Conservation (phyloP, 2,888 invertebrate species). For the Syritta pipiens region DNA sequence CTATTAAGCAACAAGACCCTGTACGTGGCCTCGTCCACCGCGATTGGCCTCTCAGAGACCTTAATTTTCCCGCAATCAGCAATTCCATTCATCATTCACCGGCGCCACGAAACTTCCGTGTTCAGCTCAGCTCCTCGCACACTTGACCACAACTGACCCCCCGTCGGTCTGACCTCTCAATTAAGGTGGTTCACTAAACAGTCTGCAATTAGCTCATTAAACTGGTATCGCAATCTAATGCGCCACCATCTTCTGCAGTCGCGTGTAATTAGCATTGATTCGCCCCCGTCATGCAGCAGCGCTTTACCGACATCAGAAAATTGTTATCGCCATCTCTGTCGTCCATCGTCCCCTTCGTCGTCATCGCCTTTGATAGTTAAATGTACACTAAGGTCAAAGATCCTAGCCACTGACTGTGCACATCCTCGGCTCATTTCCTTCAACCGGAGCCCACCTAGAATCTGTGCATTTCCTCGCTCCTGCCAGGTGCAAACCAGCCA, state of each 20-base stretch:
- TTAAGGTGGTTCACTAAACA: slow-evolving; percentile 49
- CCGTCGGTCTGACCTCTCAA: slow-evolving; percentile 24
- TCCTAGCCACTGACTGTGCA: slow-evolving; percentile 38
- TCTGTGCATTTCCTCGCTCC: slow-evolving; percentile 1
- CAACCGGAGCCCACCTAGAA: slow-evolving; percentile 46
- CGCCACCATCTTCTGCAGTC: slow-evolving; percentile 13
- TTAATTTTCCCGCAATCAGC: too few species aligned
- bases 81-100: too few species aligned
- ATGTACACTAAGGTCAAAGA: slow-evolving; percentile 63
- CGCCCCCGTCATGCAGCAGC: neutral
- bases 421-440: slow-evolving; percentile 55
- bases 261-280: slow-evolving; percentile 55
- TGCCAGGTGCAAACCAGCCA: neutral
- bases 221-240: slow-evolving; percentile 29
- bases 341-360: neutral
- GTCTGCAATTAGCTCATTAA: slow-evolving; percentile 63
- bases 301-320: slow-evolving; percentile 39
- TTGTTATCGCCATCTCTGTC: slow-evolving; percentile 16
- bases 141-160: too few species aligned
- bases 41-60: too few species aligned
- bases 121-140: too few species aligned
- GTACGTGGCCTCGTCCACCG: too few species aligned
- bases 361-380: slow-evolving; percentile 38
- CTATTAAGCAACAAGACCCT: too few species aligned
- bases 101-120: too few species aligned